Conservation (phyloP, 2,113 vertebrate species). For the Myiozetetes cayanensis region DNA sequence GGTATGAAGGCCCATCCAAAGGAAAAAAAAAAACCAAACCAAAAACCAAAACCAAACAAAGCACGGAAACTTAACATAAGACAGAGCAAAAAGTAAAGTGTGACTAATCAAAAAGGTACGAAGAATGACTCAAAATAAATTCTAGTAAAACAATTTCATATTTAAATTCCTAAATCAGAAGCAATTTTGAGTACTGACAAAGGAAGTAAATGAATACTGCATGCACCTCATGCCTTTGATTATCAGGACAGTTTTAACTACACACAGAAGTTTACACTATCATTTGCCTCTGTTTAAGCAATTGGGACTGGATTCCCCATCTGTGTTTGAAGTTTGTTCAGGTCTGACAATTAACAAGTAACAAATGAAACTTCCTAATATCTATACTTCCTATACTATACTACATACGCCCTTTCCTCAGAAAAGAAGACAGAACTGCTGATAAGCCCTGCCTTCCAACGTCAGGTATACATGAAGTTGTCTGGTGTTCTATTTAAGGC, state of each 20-base stretch:
- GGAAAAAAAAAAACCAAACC: not conserved
- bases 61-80: not conserved
- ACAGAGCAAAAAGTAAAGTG: not conserved
- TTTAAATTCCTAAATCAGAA: not conserved
- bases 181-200: not conserved
- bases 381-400: not conserved
- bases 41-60: not conserved
- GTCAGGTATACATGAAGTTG: not conserved
- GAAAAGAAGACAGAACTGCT: constrained; percentile 15
- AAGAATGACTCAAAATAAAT: not conserved
- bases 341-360: not conserved
- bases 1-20: not conserved
- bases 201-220: not conserved
- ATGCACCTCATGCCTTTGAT: not conserved
- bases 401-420: not conserved
- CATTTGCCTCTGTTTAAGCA: not conserved
- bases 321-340: not conserved
- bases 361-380: not conserved
- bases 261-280: not conserved
- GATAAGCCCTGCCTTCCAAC: not conserved
- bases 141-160: not conserved
- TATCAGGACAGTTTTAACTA: not conserved
- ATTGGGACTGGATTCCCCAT: not conserved
- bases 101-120: not conserved
- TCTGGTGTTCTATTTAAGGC: not conserved